These are phyloP conservation scores for Anaspis maculata DNA, from an alignment of 2,888 invertebrate species.

Conservation along the genomic window DNA sequence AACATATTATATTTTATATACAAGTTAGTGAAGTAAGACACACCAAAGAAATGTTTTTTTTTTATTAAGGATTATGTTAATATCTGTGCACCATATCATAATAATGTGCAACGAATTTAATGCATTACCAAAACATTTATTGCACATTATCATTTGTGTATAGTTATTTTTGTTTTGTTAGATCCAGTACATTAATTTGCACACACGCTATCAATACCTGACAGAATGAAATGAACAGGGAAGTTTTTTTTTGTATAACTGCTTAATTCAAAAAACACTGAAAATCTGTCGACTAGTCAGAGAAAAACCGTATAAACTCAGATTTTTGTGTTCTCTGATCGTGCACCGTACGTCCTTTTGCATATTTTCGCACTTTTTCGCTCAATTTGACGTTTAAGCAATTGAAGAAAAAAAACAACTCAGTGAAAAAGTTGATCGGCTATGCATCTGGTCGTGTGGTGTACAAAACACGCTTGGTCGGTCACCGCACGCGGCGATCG, in stretches of 20 bases:
- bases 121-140: slow-evolving; percentile 6
- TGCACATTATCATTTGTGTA: slow-evolving; percentile 13
- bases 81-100: slow-evolving; percentile 32
- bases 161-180: slow-evolving; percentile 20
- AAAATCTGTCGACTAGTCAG: slow-evolving; percentile 37
- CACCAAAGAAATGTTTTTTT: slow-evolving; percentile 42
- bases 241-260: too few relatives aligned
- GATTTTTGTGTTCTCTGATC: slow-evolving; percentile 27
- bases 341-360: too few relatives aligned
- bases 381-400: too few relatives aligned
- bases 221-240: slow-evolving; percentile 19
- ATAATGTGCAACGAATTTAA: slow-evolving; percentile 20
- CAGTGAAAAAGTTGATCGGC: too few relatives aligned
- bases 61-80: slow-evolving; percentile 29
- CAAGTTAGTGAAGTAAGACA: slow-evolving; percentile 35
- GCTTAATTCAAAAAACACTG: slow-evolving; percentile 10
- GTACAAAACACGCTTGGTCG: too few relatives aligned
- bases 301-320: slow-evolving; percentile 31
- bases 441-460: too few relatives aligned
- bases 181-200: slow-evolving; percentile 16
- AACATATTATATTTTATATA: slow-evolving; percentile 36
- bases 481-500: slow-evolving; percentile 24
- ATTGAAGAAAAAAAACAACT: too few relatives aligned
- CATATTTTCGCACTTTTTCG: too few relatives aligned
- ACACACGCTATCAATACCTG: slow-evolving; percentile 18